Evolutionary conservation across 2,797 vertebrate species (phyloP).

Genomic region (Capromys pilorides): DNA sequence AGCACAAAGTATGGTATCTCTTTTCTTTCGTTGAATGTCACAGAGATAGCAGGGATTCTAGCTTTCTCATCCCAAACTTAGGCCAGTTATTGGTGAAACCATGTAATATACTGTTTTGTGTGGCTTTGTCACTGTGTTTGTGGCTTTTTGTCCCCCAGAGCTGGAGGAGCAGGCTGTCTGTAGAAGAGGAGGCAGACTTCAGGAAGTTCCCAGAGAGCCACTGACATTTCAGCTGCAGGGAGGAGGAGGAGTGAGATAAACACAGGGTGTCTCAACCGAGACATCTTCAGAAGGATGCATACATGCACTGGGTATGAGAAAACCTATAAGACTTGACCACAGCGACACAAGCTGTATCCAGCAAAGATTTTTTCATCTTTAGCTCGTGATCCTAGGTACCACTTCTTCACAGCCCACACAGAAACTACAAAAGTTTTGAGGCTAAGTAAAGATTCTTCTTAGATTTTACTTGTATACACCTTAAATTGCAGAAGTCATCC

Average conservation of each 20-base stretch:
- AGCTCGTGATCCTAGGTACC: background rate
- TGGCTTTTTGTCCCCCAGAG: background rate
- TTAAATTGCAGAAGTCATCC: background rate
- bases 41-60: background rate
- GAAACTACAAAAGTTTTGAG: background rate
- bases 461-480: slow-evolving; percentile 1
- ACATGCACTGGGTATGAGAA: background rate
- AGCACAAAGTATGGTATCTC: background rate
- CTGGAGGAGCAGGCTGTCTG: slow-evolving; percentile 62
- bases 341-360: background rate
- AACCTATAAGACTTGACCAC: background rate
- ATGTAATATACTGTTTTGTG: background rate
- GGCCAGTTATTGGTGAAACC: slow-evolving; percentile 6
- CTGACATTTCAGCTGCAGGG: background rate
- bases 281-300: background rate
- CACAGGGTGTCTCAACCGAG: background rate
- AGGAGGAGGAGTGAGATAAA: slow-evolving; percentile 62
- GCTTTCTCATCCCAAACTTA: background rate
- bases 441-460: background rate
- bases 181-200: slow-evolving; percentile 61
- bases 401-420: background rate
- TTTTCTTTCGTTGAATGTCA: slow-evolving; percentile 7
- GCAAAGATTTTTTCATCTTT: background rate
- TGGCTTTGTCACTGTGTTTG: background rate
- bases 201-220: slow-evolving; percentile 69